Percentiles rank a stretch among this genome's conserved stretches.
phyloP scores from a whole-genome alignment of 1,140 invertebrate genomes.

The Aradophagus sp. region DNA sequence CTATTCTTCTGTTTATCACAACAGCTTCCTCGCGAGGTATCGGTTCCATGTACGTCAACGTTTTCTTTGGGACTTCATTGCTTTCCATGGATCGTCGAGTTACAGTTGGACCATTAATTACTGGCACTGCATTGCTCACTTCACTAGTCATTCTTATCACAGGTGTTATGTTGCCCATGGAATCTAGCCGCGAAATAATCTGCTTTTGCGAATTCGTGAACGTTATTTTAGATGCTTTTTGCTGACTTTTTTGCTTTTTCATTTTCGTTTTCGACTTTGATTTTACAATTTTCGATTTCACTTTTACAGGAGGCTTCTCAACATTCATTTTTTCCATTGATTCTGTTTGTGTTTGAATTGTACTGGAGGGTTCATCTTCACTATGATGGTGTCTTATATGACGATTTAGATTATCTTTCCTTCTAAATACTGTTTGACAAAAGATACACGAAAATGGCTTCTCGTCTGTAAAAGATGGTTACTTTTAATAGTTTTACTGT shows the following conservation, averaged over 20 bases:
- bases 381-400: conserved; percentile 74
- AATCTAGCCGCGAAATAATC: conserved; percentile 65
- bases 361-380: conserved; percentile 51
- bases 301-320: not conserved
- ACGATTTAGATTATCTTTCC: conserved; percentile 74
- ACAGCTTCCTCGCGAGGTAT: conserved; percentile 68
- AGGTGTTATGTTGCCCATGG: conserved; percentile 66
- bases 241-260: conserved; percentile 36
- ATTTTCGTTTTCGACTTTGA: conserved; percentile 42
- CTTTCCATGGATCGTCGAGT: conserved; percentile 52
- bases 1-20: conserved; percentile 70
- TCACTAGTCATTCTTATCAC: conserved; percentile 68
- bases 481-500: not conserved
- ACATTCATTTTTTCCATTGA: conserved; percentile 6
- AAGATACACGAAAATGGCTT: conserved; percentile 72
- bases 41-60: conserved; percentile 66
- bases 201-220: conserved; percentile 58
- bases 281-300: conserved; percentile 25
- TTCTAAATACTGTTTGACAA: conserved; percentile 71
- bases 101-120: conserved; percentile 69
- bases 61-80: conserved; percentile 59
- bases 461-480: conserved; percentile 62
- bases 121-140: conserved; percentile 70
- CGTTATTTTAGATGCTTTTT: conserved; percentile 30
- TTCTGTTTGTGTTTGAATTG: conserved; percentile 25